Evolutionary conservation across 1,140 invertebrate genomes (phyloP), one percentile per base, ranked within the genome.

Genomic region (Amyelois transitella): DNA sequence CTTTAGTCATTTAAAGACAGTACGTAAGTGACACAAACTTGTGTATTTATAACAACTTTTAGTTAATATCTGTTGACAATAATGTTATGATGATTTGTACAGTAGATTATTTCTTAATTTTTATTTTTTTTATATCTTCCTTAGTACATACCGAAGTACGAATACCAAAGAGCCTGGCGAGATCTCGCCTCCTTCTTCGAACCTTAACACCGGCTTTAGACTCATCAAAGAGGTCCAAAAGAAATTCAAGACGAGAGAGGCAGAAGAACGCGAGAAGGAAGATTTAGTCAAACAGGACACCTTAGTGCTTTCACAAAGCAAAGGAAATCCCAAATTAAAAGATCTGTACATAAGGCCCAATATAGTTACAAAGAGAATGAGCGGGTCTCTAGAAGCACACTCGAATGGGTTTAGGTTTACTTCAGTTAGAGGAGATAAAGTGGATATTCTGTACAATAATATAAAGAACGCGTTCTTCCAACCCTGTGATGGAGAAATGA

Each of bases 401-500:
- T 92, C 93, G 0, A 99, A 99, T 88, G 99, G 98, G 50, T 99
- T 99, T 77, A 93, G 98, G 18, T 99, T 99, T 75, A 99, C 97
- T 1, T 99, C 98, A 1, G 96, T 99, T 1, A 92, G 98, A 68
- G 98, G 98, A 7, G 98, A 99, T 75, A 99, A 99, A 92, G 98
- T 99, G 0, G 99, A 99, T 77, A 99, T 99, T 69, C 89, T 99
- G 17, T 99, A 99, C 78, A 99, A 99, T 89, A 99, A 99, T 85
- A 99, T 99, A 62, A 99, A 99, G 81, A 98, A 99, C 86, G 98
- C 99, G 5, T 99, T 99, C 89, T 99, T 99, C 88, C 98, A 99
- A 90, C 98, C 99, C 0, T 99, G 98, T 86, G 98, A 99, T 88
- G 96, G 97, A 56, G 99, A 99, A 91, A 99, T 99, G 98, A 99